These are phyloP conservation scores for Archegozetes longisetosus DNA, from an alignment of 1,140 invertebrate genomes.

Conservation along the genomic window DNA sequence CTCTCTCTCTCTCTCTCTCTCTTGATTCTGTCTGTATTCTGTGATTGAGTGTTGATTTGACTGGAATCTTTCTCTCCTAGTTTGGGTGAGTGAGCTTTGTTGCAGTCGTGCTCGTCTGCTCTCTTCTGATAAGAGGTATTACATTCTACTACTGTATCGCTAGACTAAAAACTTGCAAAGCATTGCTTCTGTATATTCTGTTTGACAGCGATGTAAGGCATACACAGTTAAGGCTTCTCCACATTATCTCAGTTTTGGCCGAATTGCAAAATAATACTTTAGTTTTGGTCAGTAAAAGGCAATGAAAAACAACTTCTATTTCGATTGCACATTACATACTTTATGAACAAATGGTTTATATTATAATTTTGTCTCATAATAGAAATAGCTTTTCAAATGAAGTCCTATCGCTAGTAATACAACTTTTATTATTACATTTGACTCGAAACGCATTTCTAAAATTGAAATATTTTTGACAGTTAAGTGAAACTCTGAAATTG, in stretches of 20 bases:
- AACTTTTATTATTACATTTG: too few relatives aligned
- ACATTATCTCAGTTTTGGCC: not conserved
- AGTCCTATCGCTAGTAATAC: too few relatives aligned
- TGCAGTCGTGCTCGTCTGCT: not conserved
- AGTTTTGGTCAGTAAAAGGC: too few relatives aligned
- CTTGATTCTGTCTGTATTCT: not conserved
- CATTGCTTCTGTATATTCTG: not conserved
- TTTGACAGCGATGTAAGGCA: not conserved
- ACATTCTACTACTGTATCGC: not conserved
- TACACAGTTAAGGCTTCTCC: not conserved
- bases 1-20: not conserved
- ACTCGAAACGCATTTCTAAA: too few relatives aligned
- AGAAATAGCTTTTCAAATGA: too few relatives aligned
- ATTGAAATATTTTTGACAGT: too few relatives aligned
- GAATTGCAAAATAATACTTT: too few relatives aligned
- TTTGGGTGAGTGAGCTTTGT: not conserved
- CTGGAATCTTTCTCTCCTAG: not conserved
- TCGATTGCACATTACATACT: too few relatives aligned
- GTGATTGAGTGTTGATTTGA: not conserved
- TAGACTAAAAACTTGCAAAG: not conserved
- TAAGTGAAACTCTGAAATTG: too few relatives aligned
- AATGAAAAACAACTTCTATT: too few relatives aligned
- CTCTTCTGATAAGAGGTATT: not conserved
- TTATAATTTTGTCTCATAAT: too few relatives aligned
- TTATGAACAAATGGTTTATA: too few relatives aligned